Conservation (phyloP, 2,888 invertebrate species). For the Digitonthophagus gazella region DNA sequence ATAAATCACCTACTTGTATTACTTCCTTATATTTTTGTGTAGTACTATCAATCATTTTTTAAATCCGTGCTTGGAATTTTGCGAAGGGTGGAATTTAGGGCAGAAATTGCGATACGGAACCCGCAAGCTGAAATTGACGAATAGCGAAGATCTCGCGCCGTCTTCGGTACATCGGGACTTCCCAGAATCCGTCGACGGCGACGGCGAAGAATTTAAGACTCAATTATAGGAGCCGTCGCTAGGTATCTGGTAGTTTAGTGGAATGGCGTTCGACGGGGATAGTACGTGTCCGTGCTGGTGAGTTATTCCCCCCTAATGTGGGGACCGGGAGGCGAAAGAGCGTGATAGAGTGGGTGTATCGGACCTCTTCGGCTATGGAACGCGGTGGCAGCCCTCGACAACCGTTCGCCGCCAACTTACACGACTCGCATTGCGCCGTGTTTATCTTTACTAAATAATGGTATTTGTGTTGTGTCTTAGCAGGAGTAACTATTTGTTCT, state of each 20-base stretch:
- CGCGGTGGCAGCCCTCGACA: slow-evolving; percentile 23
- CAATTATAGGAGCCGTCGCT: slow-evolving; percentile 16
- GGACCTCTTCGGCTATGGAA: slow-evolving; percentile 18
- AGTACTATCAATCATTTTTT: too few species aligned
- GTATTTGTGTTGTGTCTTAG: slow-evolving; percentile 36
- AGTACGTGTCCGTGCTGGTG: slow-evolving; percentile 13
- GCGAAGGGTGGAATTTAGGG: background rate
- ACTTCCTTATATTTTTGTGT: too few species aligned
- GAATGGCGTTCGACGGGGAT: slow-evolving; percentile 7
- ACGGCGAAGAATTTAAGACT: slow-evolving; percentile 15
- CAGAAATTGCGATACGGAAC: too few species aligned
- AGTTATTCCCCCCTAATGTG: slow-evolving; percentile 8
- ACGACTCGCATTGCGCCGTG: slow-evolving; percentile 38
- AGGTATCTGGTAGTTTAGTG: slow-evolving; percentile 14
- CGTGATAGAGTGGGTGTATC: slow-evolving; percentile 31
- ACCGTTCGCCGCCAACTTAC: slow-evolving; percentile 29
- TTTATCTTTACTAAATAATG: slow-evolving; percentile 43
- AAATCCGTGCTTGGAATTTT: too few species aligned
- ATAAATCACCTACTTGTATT: too few species aligned
- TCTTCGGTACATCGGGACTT: background rate
- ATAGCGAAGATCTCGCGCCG: background rate
- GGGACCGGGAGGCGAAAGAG: slow-evolving; percentile 7
- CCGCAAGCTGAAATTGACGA: background rate
- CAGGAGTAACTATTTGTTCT: slow-evolving; percentile 30
- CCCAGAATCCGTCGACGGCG: slow-evolving; percentile 6